Conservation (phyloP, 1,140 invertebrate species). For the Zaprionus camerounensis region DNA sequence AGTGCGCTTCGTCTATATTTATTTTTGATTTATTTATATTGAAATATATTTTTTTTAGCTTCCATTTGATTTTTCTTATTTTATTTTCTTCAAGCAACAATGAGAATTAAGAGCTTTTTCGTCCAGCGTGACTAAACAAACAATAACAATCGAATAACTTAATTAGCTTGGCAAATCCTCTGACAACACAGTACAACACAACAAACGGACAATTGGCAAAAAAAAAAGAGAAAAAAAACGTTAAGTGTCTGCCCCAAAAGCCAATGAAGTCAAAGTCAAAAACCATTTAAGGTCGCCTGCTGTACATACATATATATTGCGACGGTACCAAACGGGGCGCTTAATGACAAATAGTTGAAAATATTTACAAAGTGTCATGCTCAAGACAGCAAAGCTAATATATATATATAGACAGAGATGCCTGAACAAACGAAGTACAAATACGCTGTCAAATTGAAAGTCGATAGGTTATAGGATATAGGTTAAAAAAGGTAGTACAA, state of each 20-base stretch:
- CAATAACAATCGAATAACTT: constrained; percentile 58
- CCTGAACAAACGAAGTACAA: not conserved
- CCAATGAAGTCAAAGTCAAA: constrained; percentile 70
- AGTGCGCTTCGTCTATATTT: constrained; percentile 10
- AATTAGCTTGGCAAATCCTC: constrained; percentile 69
- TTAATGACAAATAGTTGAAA: constrained; percentile 37
- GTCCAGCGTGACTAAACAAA: constrained; percentile 50
- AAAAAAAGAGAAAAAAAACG: constrained; percentile 24
- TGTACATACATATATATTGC: constrained; percentile 11
- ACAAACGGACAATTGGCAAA: constrained; percentile 29
- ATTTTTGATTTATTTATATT: constrained; percentile 14
- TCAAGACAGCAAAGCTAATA: constrained; percentile 1
- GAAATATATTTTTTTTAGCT: constrained; percentile 5
- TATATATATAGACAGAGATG: constrained; percentile 12
- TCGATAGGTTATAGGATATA: too few species aligned
- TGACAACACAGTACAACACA: constrained; percentile 28
- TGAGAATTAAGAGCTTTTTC: constrained; percentile 46
- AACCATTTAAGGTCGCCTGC: constrained; percentile 72
- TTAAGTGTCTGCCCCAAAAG: constrained; percentile 42
- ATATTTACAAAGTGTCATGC: constrained; percentile 55
- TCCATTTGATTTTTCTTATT: constrained; percentile 9
- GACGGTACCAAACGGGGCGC: constrained; percentile 29
- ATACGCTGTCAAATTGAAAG: not conserved
- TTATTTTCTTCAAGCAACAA: constrained; percentile 21
- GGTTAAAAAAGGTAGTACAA: too few species aligned